Percentiles rank a stretch among this genome's conserved stretches.
Evolutionary conservation across 1,140 invertebrate species (phyloP).

Genomic region (Drosophila grimshawi): DNA sequence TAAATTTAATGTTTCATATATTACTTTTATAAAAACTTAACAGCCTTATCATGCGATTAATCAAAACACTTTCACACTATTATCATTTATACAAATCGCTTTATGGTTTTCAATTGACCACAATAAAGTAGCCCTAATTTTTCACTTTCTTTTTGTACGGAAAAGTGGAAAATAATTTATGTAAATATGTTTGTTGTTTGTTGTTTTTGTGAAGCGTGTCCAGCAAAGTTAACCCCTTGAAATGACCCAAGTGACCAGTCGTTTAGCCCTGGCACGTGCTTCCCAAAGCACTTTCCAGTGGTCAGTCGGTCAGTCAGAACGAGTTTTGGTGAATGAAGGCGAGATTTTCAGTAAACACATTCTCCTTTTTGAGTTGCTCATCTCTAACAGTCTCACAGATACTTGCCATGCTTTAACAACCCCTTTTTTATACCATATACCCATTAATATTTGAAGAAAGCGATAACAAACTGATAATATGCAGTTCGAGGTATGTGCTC

Average conservation of each 20-base stretch:
- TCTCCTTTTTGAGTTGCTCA: neutral
- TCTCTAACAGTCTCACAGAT: neutral
- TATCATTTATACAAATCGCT: constrained; percentile 52
- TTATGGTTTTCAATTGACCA: constrained; percentile 53
- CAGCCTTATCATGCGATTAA: constrained; percentile 57
- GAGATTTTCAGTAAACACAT: neutral
- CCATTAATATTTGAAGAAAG: neutral
- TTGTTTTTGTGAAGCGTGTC: constrained; percentile 60
- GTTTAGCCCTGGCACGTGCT: constrained; percentile 54
- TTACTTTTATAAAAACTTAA: constrained; percentile 34
- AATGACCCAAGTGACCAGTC: constrained; percentile 59
- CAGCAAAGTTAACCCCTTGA: constrained; percentile 56
- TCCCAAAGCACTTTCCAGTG: constrained; percentile 63
- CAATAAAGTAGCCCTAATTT: constrained; percentile 29
- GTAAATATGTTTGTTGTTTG: constrained; percentile 38
- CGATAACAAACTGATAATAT: too few relatives aligned
- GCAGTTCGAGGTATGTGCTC: neutral
- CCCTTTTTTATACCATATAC: constrained; percentile 13
- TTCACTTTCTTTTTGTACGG: constrained; percentile 10
- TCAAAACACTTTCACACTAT: constrained; percentile 45
- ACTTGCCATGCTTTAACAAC: constrained; percentile 42
- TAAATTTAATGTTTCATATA: neutral
- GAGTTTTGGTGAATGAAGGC: neutral
- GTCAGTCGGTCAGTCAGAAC: constrained; percentile 47
- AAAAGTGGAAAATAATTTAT: constrained; percentile 42